Base-by-base conservation (phyloP, 2,888 invertebrate species). In the Dynastes grantii region DNA sequence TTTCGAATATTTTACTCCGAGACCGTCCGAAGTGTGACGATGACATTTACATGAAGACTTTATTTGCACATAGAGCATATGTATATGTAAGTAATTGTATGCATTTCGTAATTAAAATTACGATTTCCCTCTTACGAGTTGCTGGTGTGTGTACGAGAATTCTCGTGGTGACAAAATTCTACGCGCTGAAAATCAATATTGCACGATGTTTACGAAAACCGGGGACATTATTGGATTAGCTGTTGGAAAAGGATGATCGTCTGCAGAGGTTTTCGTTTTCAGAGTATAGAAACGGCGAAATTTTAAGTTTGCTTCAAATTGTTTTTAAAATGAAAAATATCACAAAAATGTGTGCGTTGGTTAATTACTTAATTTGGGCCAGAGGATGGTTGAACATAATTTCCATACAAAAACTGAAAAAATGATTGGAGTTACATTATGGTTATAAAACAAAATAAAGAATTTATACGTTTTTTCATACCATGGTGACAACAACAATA, bases 141-240 rank as follows among this genome's bases (percentile, higher is more conserved):
- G 45, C 11, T 8, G 1, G 8, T 45, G 9, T 11, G 45, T 45
- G 45, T 45, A 1, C 11, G 11, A 58, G 22, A 27, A 58, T 22
- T 58, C 9, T 22, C 55, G 22, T 22, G 8, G 16, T 22, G 55
- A 22, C 22, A 5, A 49, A 49, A 45, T 49, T 16, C 68, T 51
- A 5, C 2, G 6, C 68, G 16, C 4, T 22, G 16, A 68, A 68
- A 68, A 68, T 68, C 68, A 51, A 68, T 68, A 68, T 68, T 51
- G 51, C 29, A 29, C 32, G 22, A 51, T 68, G 68, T 68, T 68
- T 68, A 68, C 68, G 27, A 51, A 58, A 8, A 45, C 45, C 37
- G 16, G 40, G n/a, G 16, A 65, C 45, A n/a, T 65, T 65, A 65
- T 65, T 65, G 40, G 65, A 65, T 65, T 65, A 65, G 32, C 9